These are phyloP conservation scores for Serinus canaria DNA, from an alignment of 2,113 vertebrate species.

Conservation along the genomic window DNA sequence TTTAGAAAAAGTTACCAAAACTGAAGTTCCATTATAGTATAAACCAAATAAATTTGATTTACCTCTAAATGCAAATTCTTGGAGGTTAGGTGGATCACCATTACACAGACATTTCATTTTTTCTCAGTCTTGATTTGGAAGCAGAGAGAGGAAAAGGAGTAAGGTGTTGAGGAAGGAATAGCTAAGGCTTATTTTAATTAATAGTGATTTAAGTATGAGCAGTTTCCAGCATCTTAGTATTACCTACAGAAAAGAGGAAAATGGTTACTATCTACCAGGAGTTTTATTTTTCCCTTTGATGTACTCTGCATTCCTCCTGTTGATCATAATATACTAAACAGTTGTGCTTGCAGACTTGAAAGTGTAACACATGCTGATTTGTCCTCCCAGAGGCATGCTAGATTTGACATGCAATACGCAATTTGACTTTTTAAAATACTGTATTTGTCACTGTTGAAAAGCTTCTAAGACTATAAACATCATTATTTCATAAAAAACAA, in stretches of 20 bases:
- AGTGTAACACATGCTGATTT: constrained; percentile 30
- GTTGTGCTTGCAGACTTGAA: constrained; percentile 20
- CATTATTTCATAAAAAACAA: not conserved
- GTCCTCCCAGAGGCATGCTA: constrained; percentile 50
- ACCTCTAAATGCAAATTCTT: not conserved
- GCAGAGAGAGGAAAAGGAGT: not conserved
- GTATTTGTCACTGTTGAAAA: constrained; percentile 22
- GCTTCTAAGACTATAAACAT: constrained; percentile 21
- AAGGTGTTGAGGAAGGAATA: not conserved
- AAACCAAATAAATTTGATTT: not conserved
- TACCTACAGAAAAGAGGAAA: not conserved
- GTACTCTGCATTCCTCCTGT: constrained; percentile 24
- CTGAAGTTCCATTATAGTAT: not conserved
- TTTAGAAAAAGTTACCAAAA: not conserved
- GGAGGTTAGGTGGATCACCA: not conserved
- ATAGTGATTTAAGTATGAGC: not conserved
- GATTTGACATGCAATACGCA: constrained; percentile 6
- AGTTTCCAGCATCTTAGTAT: not conserved
- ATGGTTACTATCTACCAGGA: not conserved
- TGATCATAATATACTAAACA: constrained; percentile 40
- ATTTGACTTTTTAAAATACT: constrained; percentile 3
- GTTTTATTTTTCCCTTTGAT: constrained; percentile 47
- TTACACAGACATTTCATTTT: not conserved
- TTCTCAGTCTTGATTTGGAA: not conserved
- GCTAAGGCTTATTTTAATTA: not conserved